Conservation (phyloP, 2,888 invertebrate species). For the Notodonta ziczac region DNA sequence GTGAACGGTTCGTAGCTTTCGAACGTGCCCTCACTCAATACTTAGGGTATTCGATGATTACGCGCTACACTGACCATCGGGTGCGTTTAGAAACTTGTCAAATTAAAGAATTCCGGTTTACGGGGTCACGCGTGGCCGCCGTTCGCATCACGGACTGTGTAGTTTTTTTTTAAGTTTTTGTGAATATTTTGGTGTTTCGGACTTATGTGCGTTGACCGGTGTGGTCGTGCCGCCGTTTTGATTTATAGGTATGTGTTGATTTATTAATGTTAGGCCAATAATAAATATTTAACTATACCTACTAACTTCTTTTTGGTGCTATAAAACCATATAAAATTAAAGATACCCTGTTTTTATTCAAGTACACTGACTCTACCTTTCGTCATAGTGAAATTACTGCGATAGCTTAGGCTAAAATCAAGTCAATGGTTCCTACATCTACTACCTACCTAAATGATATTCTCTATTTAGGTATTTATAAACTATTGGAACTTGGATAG, state of each 20-base stretch:
- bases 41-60: conserved; percentile 78
- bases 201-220: conserved; percentile 46
- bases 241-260: conserved; percentile 45
- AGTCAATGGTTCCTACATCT: background rate
- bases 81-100: conserved; percentile 73
- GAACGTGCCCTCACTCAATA: conserved; percentile 66
- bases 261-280: background rate
- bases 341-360: too few relatives aligned
- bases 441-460: too few relatives aligned
- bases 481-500: too few relatives aligned
- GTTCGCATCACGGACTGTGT: conserved; percentile 63
- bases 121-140: conserved; percentile 55
- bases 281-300: too few relatives aligned
- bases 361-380: background rate
- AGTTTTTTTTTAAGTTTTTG: conserved; percentile 58
- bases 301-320: too few relatives aligned
- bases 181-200: conserved; percentile 57
- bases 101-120: conserved; percentile 74
- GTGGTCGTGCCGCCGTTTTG: conserved; percentile 46
- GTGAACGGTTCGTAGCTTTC: conserved; percentile 81
- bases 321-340: too few relatives aligned
- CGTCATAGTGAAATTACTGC: background rate
- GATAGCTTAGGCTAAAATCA: background rate
- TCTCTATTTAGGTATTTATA: too few relatives aligned
- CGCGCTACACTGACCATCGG: conserved; percentile 77